phyloP scores from a whole-genome alignment of 2,797 vertebrate genomes.

The Thaleichthys pacificus region DNA sequence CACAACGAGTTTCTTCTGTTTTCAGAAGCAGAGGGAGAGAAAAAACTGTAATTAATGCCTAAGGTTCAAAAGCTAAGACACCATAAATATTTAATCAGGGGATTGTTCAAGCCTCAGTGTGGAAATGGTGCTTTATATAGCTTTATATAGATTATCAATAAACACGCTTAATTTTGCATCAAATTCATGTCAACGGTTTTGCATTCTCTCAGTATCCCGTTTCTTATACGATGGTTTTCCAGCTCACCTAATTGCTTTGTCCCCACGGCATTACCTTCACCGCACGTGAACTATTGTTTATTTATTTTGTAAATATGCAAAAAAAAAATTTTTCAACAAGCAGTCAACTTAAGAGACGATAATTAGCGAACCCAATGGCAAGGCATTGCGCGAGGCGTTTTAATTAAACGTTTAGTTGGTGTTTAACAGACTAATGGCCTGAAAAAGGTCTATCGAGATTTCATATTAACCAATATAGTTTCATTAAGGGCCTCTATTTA shows the following conservation, averaged over 20 bases:
- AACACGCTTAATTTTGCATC: constrained; percentile 66
- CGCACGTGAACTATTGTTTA: constrained; percentile 62
- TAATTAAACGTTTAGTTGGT: constrained; percentile 74
- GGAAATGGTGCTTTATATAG: constrained; percentile 70
- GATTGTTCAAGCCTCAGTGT: constrained; percentile 60
- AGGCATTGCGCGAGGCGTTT: constrained; percentile 55
- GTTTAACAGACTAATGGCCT: constrained; percentile 68
- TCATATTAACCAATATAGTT: constrained; percentile 58
- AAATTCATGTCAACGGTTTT: constrained; percentile 57
- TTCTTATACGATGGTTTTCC: constrained; percentile 48
- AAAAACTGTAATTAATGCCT: constrained; percentile 71
- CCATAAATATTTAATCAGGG: constrained; percentile 72
- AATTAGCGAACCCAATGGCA: constrained; percentile 75
- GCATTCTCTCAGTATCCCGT: constrained; percentile 55
- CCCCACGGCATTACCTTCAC: constrained; percentile 42
- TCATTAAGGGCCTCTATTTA: constrained; percentile 53
- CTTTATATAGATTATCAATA: constrained; percentile 77
- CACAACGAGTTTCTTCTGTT: constrained; percentile 43
- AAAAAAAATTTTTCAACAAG: constrained; percentile 36
- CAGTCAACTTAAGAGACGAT: constrained; percentile 49
- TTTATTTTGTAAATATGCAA: constrained; percentile 67
- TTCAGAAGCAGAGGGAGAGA: constrained; percentile 44
- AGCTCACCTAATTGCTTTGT: constrained; percentile 60
- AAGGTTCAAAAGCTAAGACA: constrained; percentile 59
- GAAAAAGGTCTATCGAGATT: constrained; percentile 65